A percentile compares a stretch with the other conserved stretches of the same genome.
Evolutionary conservation across 1,140 invertebrate genomes (phyloP).

Genomic region (Drosophila aff.): DNA sequence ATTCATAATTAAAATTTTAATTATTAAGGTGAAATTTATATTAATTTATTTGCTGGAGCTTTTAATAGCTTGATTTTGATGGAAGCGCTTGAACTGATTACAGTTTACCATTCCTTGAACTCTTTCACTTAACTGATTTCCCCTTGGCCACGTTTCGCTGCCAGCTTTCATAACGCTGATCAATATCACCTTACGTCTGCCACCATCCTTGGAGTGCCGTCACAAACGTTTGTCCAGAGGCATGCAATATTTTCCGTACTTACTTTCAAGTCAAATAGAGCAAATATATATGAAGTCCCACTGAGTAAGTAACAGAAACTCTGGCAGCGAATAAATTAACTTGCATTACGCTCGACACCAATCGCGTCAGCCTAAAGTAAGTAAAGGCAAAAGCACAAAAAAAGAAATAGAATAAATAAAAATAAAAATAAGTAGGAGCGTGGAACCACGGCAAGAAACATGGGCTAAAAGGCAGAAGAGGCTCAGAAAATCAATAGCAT

Average conservation of each 20-base stretch:
- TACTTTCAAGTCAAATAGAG: slow-evolving; percentile 25
- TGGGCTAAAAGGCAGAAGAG: slow-evolving; percentile 24
- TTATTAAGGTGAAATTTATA: slow-evolving; percentile 1
- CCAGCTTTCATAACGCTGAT: slow-evolving; percentile 25
- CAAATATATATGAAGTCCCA: slow-evolving; percentile 44
- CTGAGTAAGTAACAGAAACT: slow-evolving; percentile 53
- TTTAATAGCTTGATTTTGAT: too few relatives aligned
- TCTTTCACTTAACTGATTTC: slow-evolving; percentile 35
- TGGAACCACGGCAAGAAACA: slow-evolving; percentile 37
- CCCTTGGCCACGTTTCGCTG: slow-evolving; percentile 27
- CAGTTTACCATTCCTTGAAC: slow-evolving; percentile 4
- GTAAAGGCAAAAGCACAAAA: slow-evolving; percentile 10
- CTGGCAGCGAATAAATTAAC: slow-evolving; percentile 72
- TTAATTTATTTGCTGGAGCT: not conserved
- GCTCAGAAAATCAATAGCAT: slow-evolving; percentile 71
- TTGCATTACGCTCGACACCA: slow-evolving; percentile 70
- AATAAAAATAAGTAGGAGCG: slow-evolving; percentile 29
- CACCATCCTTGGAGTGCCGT: slow-evolving; percentile 57
- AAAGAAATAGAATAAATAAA: slow-evolving; percentile 22
- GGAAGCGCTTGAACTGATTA: not conserved
- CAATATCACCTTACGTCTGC: slow-evolving; percentile 29
- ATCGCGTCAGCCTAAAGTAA: slow-evolving; percentile 45
- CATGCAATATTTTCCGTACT: slow-evolving; percentile 56
- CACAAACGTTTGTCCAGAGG: slow-evolving; percentile 24
- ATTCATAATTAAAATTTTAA: slow-evolving; percentile 5